A percentile compares a stretch with the other conserved stretches of the same genome.
Evolutionary conservation across 2,113 vertebrate species (phyloP).

Genomic region (Abramis brama): DNA sequence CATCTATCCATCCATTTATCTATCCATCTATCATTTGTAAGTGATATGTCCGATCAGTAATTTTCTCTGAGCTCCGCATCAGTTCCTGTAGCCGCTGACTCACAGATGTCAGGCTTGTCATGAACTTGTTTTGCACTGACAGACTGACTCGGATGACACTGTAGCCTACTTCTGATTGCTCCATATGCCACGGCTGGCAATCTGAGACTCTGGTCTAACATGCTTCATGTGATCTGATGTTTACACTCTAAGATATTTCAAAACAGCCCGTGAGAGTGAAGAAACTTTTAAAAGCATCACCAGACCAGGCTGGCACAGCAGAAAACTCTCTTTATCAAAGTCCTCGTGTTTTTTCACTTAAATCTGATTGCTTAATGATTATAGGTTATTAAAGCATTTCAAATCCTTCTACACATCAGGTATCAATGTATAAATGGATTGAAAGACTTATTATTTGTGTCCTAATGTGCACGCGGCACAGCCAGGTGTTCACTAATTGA

Average conservation of each 20-base stretch:
- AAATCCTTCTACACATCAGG: background rate
- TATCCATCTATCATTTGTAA: background rate
- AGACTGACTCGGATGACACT: constrained; percentile 1
- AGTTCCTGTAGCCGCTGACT: constrained; percentile 3
- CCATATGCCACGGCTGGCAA: constrained; percentile 61
- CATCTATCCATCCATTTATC: background rate
- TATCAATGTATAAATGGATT: constrained; percentile 9
- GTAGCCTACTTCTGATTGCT: constrained; percentile 8
- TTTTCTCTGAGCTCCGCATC: background rate
- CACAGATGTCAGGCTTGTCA: constrained; percentile 5
- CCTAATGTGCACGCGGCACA: background rate
- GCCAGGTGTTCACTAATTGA: constrained; percentile 39
- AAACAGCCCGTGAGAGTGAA: background rate
- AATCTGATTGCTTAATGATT: background rate
- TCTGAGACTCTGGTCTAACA: constrained; percentile 55
- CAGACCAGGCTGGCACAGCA: background rate
- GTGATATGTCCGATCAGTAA: background rate
- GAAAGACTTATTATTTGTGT: background rate
- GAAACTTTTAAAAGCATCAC: background rate
- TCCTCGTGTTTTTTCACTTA: background rate
- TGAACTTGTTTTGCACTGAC: constrained; percentile 4
- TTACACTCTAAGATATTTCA: background rate
- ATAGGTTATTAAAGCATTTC: background rate
- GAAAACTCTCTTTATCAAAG: background rate
- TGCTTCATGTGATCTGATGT: constrained; percentile 55